Evolutionary conservation across 2,888 invertebrate species (phyloP), one percentile per base, ranked within the genome.

Genomic region (Mactromeris polynyma): DNA sequence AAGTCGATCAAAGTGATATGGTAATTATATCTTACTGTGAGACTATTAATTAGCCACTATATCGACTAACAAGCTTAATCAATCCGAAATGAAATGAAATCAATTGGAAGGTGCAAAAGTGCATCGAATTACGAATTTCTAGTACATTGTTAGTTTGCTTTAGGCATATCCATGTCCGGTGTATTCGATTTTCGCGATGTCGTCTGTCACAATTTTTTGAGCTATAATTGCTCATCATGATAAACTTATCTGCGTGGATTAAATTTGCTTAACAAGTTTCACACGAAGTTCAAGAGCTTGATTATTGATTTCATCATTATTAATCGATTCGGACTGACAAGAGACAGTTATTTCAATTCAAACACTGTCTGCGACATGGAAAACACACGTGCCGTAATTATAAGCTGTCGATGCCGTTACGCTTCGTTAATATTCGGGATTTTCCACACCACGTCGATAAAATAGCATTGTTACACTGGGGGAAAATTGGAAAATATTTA

Each of bases 161-260:
- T 31, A 31, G 31, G 73, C 83, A 36, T 83, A 69, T 83, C 78
- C 54, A 54, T 84, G 84, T 84, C 77, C 33, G 77, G 17, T 78
- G 84, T 77, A 14, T 78, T 78, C 78, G 84, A 84, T 77, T 84
- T 84, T 54, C 54, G 77, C 36, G 42, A 36, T 84, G 84, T 84
- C 78, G 84, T 84, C 84, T 84, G 84, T 46, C 83, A 69, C 89
- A 79, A 89, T 80, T 86, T n/a, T 86, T 86, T 83, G 73, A 84
- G 54, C 36, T 33, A 26, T 84, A 89, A 89, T 86, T 89, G 89
- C 89, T 58, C 77, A 78, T 87, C 73, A 40, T 77, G 54, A 36
- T 26, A 14, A 51, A 78, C 69, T 69, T 36, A 42, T 84, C 77
- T 42, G 31, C 46, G 77, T 78, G 46, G 84, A 84, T 84, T 84